Conservation (phyloP, 2,888 invertebrate species). For the Drosophila mayaguana region DNA sequence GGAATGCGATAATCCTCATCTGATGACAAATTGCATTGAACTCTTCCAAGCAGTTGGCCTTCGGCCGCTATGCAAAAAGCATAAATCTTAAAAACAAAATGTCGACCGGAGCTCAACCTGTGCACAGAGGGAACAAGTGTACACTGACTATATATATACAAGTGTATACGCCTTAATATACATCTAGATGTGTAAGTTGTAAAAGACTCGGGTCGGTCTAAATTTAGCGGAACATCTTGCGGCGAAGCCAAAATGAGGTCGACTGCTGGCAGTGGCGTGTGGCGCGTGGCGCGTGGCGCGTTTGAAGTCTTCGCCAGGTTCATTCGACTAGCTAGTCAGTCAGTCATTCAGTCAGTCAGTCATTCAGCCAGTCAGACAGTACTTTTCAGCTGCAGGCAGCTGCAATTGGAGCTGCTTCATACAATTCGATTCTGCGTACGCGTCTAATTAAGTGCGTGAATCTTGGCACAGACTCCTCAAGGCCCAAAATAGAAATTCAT, state of each 20-base stretch:
- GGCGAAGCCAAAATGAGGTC: slow-evolving; percentile 65
- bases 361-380: neutral
- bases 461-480: slow-evolving; percentile 66
- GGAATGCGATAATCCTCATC: slow-evolving; percentile 27
- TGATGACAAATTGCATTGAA: slow-evolving; percentile 70
- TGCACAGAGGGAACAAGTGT: slow-evolving; percentile 46
- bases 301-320: slow-evolving; percentile 64
- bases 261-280: slow-evolving; percentile 37
- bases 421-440: slow-evolving; percentile 52
- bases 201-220: slow-evolving; percentile 56
- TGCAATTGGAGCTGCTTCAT: slow-evolving; percentile 68
- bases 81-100: slow-evolving; percentile 59
- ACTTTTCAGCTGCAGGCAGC: slow-evolving; percentile 32
- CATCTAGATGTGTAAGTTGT: slow-evolving; percentile 31
- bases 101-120: slow-evolving; percentile 52
- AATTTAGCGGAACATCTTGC: slow-evolving; percentile 59
- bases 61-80: slow-evolving; percentile 51
- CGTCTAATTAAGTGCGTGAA: slow-evolving; percentile 77
- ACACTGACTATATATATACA: neutral
- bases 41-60: slow-evolving; percentile 68
- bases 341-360: neutral
- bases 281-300: slow-evolving; percentile 51
- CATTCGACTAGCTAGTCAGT: slow-evolving; percentile 8
- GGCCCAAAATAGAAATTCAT: slow-evolving; percentile 64
- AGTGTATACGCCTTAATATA: neutral